phyloP scores from a whole-genome alignment of 2,888 invertebrate genomes.

The Sipunculus nudus region DNA sequence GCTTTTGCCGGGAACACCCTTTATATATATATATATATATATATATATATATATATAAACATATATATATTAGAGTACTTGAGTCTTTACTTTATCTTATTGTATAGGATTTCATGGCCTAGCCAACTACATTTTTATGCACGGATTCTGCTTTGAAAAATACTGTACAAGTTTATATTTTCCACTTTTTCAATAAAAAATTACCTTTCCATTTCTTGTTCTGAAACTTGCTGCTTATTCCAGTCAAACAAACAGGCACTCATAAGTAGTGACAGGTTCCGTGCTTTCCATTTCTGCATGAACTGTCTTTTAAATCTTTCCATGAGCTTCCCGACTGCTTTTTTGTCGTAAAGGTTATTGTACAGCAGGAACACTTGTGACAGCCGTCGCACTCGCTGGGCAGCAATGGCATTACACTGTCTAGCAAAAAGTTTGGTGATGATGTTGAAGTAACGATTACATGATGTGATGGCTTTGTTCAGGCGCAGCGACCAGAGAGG shows the following conservation, averaged over 20 bases:
- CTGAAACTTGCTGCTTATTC: constrained; percentile 52
- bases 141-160: too few relatives aligned
- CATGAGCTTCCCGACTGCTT: constrained; percentile 38
- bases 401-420: constrained; percentile 55
- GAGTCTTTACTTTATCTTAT: too few relatives aligned
- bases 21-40: too few relatives aligned
- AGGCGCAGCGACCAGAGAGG: too few relatives aligned
- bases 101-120: too few relatives aligned
- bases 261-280: constrained; percentile 38
- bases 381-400: constrained; percentile 49
- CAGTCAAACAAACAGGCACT: constrained; percentile 56
- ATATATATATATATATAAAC: too few relatives aligned
- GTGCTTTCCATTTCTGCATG: constrained; percentile 29
- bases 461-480: too few relatives aligned
- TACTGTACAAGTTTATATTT: too few relatives aligned
- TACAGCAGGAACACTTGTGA: constrained; percentile 50
- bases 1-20: too few relatives aligned
- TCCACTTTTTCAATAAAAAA: not conserved
- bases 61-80: too few relatives aligned
- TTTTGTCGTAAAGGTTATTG: constrained; percentile 50
- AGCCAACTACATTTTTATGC: too few relatives aligned
- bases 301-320: constrained; percentile 35
- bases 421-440: constrained; percentile 38
- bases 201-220: constrained; percentile 52
- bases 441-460: too few relatives aligned